Base-by-base conservation (phyloP, 2,888 invertebrate species). In the Xylota sylvarum region DNA sequence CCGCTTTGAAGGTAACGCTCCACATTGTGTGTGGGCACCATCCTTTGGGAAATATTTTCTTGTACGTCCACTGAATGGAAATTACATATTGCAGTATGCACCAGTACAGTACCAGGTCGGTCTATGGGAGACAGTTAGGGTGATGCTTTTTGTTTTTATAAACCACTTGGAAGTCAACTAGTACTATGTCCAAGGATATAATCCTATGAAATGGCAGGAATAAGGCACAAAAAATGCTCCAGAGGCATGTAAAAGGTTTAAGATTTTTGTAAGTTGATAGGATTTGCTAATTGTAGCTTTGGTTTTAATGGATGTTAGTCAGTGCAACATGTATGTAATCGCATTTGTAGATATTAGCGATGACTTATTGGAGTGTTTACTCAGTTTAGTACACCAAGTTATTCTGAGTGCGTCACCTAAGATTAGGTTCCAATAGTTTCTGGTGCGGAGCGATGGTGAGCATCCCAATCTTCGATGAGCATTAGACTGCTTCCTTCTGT, bases 1-100 rank as follows among this genome's bases (percentile, higher is more conserved):
- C 14, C 50, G 40, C 48, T 62, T 50, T 62, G 23, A 50, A 73
- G 37, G 50, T 40, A 35, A 35, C 46, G 35, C 9, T n/a, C 5
- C 12, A 55, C 50, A 50, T 17, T 10, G n/a, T 27, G 12, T 10
- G n/a, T 27, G 12, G n/a, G 30, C 10, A n/a, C 27, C 5, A 27
- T 52, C n/a, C 27, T 52, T 52, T n/a, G 52, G 12, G 52, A 23
- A 27, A 52, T 52, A 5, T 27, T 50, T 50, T 50, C 12, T 27
- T 23, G 12, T 12, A 50, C 27, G 30, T 52, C 52, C 27, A 52
- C 27, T 30, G 12, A 30, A 52, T 52, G 52, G 27, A 52, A 27
- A 52, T 52, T 52, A 52, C 30, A 52, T 30, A 27, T 30, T 30
- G 52, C 52, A 30, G 52, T 48, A 48, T 17, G 10, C 3, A 17